Evolutionary conservation across 2,113 vertebrate species (phyloP), one percentile per base, ranked within the genome.

Genomic region (Melanocharis versteri): DNA sequence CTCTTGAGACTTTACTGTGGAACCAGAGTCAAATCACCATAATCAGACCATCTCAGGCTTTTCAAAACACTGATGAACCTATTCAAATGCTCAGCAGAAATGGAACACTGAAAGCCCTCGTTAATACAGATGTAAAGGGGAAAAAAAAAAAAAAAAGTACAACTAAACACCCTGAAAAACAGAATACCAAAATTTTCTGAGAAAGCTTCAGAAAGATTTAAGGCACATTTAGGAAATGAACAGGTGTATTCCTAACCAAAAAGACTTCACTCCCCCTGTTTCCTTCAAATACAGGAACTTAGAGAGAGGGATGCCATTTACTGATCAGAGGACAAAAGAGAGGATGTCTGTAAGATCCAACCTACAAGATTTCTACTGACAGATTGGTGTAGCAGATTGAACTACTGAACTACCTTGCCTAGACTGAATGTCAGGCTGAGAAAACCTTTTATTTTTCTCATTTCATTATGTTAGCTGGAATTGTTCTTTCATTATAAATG

Each of bases 41-140:
- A 83, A 96, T 95, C 77, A 89, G 10, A 73, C 56, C 44, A 47
- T 62, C 47, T 47, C 47, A 47, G 79, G 30, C 51, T 93, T 90
- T 90, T 89, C 69, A 89, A 87, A 94, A 94, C 61, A 81, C 64
- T 94, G 80, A 94, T 82, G 81, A 95, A 95, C 39, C 69, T 94
- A 94, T 93, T 95, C 65, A 95, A 68, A 94, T 76, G 4, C 72
- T 92, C 70, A 69, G 48, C 27, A 95, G 40, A 94, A 94, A 90
- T 11, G 33, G 18, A 45, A 81, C 31, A 75, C 19, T 71, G 51
- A 88, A 91, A 81, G 45, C 6, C 8, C 39, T 88, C 1, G 4
- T 82, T 64, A 87, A 71, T 65, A 51, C 5, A 62, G 17, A 56
- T 56, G 30, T 56, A 56, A 47, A 48, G 23, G 39, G 39, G 39